phyloP scores from a whole-genome alignment of 1,140 invertebrate genomes.

The Piezodorus guildinii region DNA sequence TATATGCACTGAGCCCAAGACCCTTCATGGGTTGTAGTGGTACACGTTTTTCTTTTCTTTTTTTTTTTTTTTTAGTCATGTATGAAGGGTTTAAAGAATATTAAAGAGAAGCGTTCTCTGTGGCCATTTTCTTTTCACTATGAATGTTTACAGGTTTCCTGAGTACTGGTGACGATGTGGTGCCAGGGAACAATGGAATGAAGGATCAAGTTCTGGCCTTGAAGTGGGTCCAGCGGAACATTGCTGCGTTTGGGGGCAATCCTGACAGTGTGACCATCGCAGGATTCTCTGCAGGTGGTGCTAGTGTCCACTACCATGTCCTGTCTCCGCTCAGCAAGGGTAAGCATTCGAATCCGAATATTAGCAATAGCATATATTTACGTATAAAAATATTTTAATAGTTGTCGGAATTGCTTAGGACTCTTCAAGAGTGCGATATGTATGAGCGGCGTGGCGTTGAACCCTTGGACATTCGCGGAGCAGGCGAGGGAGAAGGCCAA shows the following conservation, averaged over 20 bases:
- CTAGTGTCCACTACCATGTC: constrained; percentile 21
- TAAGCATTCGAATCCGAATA: no score
- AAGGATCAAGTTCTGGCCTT: constrained; percentile 25
- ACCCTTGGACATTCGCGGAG: constrained; percentile 34
- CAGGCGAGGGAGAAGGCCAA: constrained; percentile 53
- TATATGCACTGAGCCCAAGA: no score
- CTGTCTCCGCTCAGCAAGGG: constrained; percentile 22
- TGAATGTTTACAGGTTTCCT: constrained; percentile 20
- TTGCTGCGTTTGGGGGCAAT: constrained; percentile 22
- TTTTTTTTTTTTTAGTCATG: no score
- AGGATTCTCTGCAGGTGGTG: constrained; percentile 20
- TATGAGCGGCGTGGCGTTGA: not conserved
- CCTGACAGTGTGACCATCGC: constrained; percentile 20
- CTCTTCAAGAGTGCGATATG: not conserved
- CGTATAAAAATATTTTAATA: no score
- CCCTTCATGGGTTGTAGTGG: no score
- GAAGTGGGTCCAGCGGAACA: constrained; percentile 24
- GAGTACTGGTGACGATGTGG: constrained; percentile 23
- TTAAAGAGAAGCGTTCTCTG: no score
- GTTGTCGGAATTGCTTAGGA: not conserved
- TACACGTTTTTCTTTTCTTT: no score
- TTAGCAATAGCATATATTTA: no score
- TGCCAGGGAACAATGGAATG: constrained; percentile 25
- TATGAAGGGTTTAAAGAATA: no score
- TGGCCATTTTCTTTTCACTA: no score